phyloP scores from a whole-genome alignment of 2,888 invertebrate genomes.

The Eulithis prunata region DNA sequence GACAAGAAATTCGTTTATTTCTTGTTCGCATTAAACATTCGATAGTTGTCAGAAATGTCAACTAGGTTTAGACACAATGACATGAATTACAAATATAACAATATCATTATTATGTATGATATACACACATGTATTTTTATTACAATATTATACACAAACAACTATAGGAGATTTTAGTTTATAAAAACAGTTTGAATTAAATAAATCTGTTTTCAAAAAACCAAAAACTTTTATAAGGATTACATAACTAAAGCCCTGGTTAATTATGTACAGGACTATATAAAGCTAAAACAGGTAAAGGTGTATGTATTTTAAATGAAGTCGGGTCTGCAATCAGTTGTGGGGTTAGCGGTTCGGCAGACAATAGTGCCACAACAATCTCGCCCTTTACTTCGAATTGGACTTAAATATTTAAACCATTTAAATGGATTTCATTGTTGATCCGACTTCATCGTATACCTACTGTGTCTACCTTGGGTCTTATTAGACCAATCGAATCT shows the following conservation, averaged over 20 bases:
- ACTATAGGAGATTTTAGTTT: too few relatives aligned
- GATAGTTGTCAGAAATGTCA: constrained; percentile 17
- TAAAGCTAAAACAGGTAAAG: constrained; percentile 59
- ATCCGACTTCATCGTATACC: constrained; percentile 58
- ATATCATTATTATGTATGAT: neutral
- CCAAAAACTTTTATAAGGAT: constrained; percentile 23
- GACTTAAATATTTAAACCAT: constrained; percentile 82
- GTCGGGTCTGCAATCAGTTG: constrained; percentile 77
- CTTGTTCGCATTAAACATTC: constrained; percentile 25
- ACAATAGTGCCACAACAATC: constrained; percentile 81
- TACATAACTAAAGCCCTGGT: constrained; percentile 37
- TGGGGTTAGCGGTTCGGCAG: constrained; percentile 72
- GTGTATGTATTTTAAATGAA: constrained; percentile 80
- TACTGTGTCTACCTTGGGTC: constrained; percentile 32
- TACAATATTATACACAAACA: too few relatives aligned
- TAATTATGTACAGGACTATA: constrained; percentile 41
- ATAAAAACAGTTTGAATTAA: neutral
- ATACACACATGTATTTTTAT: too few relatives aligned
- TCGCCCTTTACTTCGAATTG: constrained; percentile 81
- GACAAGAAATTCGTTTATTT: constrained; percentile 33
- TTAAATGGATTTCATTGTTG: constrained; percentile 82
- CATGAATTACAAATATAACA: constrained; percentile 17
- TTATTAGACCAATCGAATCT: constrained; percentile 8
- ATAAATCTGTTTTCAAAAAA: constrained; percentile 16
- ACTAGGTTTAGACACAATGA: neutral